Conservation (phyloP, 2,797 vertebrate genomes). For the Gila robusta region DNA sequence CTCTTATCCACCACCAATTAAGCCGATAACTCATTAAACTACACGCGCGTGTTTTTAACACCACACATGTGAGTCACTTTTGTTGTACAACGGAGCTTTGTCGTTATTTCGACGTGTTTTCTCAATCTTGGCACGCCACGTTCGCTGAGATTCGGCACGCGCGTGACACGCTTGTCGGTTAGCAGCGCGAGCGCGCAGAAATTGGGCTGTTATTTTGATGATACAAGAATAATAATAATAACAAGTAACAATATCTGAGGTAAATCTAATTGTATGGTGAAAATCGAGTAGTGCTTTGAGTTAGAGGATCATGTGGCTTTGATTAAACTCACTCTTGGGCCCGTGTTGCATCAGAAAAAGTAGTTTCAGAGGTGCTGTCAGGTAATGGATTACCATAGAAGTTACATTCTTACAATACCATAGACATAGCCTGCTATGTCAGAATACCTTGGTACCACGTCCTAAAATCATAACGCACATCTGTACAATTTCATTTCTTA, state of each 20-base stretch:
- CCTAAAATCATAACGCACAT: too few species aligned
- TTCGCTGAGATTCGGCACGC: slow-evolving; percentile 39
- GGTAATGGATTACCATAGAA: neutral
- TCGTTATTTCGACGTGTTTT: slow-evolving; percentile 10
- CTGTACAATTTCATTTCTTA: too few species aligned
- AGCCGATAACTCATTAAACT: neutral
- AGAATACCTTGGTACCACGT: neutral
- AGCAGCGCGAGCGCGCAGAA: neutral
- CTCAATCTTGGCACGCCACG: slow-evolving; percentile 50
- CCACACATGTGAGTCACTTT: too few species aligned
- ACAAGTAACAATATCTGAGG: neutral
- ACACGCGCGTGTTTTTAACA: neutral
- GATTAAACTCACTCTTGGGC: neutral
- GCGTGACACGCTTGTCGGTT: slow-evolving; percentile 51
- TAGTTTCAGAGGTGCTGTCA: slow-evolving; percentile 1
- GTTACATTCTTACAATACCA: neutral
- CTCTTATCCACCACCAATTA: neutral
- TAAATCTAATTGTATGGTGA: neutral
- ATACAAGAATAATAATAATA: neutral
- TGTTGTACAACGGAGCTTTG: neutral
- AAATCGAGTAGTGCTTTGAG: neutral
- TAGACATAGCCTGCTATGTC: too few species aligned
- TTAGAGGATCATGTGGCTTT: neutral
- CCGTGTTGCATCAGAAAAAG: slow-evolving; percentile 46
- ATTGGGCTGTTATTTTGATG: neutral